These are phyloP conservation scores for Blastobasis lacticolella DNA, from an alignment of 2,888 invertebrate genomes.

Conservation along the genomic window DNA sequence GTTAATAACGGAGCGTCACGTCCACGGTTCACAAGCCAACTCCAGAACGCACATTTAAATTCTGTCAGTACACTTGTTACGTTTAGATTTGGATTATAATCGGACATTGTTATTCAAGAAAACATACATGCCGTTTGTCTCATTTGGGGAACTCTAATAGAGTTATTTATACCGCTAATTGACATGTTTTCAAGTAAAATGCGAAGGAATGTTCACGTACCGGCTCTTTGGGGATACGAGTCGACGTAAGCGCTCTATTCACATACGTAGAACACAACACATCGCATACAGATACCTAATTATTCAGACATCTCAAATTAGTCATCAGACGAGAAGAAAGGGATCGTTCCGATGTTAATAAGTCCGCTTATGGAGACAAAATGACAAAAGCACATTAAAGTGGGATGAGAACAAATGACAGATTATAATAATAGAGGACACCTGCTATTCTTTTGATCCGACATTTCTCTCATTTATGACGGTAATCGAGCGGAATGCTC, in stretches of 20 bases:
- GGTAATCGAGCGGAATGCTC: constrained; percentile 68
- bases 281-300: constrained; percentile 15
- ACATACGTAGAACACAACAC: constrained; percentile 15
- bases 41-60: constrained; percentile 56
- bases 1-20: constrained; percentile 69
- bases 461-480: constrained; percentile 73
- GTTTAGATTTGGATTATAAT: constrained; percentile 73
- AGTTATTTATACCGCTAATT: constrained; percentile 35
- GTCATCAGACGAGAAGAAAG: constrained; percentile 29
- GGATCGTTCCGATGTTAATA: constrained; percentile 39
- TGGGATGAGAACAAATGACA: constrained; percentile 60
- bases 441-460: constrained; percentile 73
- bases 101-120: constrained; percentile 63
- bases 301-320: constrained; percentile 29
- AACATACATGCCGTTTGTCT: constrained; percentile 50
- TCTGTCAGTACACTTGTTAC: constrained; percentile 55
- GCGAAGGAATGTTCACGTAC: neutral
- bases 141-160: constrained; percentile 59
- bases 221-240: no score
- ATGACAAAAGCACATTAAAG: constrained; percentile 52
- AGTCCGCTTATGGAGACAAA: constrained; percentile 36
- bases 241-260: neutral
- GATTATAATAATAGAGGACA: constrained; percentile 69
- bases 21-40: constrained; percentile 68
- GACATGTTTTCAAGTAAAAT: neutral